Conservation (phyloP, 2,888 invertebrate species). For the Mimas tiliae region DNA sequence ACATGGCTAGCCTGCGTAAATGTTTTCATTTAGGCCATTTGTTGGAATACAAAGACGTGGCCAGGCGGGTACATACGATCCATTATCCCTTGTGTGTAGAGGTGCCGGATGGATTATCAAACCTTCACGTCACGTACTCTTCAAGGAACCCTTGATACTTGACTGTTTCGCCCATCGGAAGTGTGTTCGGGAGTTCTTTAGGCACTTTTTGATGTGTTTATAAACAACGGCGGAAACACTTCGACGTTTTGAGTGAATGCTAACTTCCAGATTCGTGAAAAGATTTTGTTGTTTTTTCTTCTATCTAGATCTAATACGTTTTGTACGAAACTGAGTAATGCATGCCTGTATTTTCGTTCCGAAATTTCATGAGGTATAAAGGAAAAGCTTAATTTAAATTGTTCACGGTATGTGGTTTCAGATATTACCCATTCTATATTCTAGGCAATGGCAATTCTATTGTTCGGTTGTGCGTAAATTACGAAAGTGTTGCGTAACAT, state of each 20-base stretch:
- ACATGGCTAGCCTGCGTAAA: slow-evolving; percentile 25
- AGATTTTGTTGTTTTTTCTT: background rate
- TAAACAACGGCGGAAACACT: background rate
- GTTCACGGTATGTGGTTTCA: background rate
- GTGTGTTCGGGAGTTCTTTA: slow-evolving; percentile 29
- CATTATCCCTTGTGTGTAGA: slow-evolving; percentile 23
- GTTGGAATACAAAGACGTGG: slow-evolving; percentile 25
- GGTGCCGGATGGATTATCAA: slow-evolving; percentile 17
- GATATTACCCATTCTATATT: background rate
- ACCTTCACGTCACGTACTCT: slow-evolving; percentile 26
- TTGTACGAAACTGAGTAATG: too few species aligned
- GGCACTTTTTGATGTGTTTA: slow-evolving; percentile 19
- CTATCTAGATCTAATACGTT: background rate
- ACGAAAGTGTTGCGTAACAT: background rate
- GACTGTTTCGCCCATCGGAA: slow-evolving; percentile 26
- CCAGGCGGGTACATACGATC: slow-evolving; percentile 22
- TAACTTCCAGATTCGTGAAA: slow-evolving; percentile 2
- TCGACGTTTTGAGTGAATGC: slow-evolving; percentile 1
- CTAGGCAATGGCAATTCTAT: background rate
- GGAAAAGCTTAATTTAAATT: background rate
- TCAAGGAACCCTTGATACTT: slow-evolving; percentile 24
- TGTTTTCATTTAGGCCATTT: slow-evolving; percentile 21
- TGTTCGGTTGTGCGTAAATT: background rate
- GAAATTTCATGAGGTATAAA: background rate
- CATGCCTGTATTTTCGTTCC: background rate